These are phyloP conservation scores for Dasypogon diadema DNA, from an alignment of 2,888 invertebrate genomes.

Conservation along the genomic window DNA sequence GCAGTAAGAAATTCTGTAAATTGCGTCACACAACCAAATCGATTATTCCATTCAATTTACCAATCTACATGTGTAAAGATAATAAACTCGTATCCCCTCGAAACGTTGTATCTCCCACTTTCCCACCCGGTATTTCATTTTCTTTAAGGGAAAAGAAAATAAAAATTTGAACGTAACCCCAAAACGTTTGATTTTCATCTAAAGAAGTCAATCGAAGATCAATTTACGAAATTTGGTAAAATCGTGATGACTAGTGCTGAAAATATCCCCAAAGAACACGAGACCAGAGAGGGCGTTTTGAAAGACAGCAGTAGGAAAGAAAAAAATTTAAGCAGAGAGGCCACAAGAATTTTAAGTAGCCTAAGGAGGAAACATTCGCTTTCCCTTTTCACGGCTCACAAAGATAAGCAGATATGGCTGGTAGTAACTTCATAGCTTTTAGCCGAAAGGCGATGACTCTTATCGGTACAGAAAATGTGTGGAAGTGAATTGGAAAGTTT, in stretches of 20 bases:
- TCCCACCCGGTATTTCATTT: constrained; percentile 3
- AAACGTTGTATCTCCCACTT: not conserved
- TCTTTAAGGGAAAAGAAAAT: not conserved
- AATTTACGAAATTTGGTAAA: constrained; percentile 39
- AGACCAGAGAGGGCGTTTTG: not conserved
- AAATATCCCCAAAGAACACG: not conserved
- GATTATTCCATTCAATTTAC: constrained; percentile 25
- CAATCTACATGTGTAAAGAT: constrained; percentile 10
- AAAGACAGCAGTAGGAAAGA: not conserved
- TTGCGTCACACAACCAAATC: not conserved
- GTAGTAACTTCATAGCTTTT: not conserved
- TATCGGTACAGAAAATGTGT: constrained; percentile 29
- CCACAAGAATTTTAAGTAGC: constrained; percentile 40
- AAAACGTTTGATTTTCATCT: not conserved
- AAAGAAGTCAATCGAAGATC: constrained; percentile 33
- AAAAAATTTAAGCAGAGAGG: constrained; percentile 30
- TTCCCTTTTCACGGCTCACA: constrained; percentile 31
- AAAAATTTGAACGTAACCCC: constrained; percentile 18
- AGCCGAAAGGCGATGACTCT: not conserved
- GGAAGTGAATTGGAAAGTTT: constrained; percentile 40
- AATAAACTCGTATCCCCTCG: not conserved
- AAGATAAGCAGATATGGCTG: constrained; percentile 18
- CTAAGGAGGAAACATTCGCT: constrained; percentile 19
- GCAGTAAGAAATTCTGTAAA: no score
- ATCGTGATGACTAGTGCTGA: constrained; percentile 30